phyloP scores from a whole-genome alignment of 1,140 invertebrate species.

The Sitobion miscanthi region DNA sequence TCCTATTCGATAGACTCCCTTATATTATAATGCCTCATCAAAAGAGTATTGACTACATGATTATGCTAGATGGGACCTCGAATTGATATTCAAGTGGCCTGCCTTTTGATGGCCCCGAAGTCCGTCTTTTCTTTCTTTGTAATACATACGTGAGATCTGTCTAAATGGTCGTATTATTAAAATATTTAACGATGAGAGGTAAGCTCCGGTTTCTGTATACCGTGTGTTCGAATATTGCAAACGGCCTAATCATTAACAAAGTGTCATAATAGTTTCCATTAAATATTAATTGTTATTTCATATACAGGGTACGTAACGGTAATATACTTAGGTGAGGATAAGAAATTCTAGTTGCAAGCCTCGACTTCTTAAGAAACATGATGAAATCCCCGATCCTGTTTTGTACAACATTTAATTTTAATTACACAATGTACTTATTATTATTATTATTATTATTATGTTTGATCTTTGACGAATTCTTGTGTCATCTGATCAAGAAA shows the following conservation, averaged over 20 bases:
- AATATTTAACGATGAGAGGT: background rate
- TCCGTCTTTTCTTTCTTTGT: background rate
- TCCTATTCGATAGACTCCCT: no score
- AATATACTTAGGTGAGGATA: background rate
- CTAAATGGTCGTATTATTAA: background rate
- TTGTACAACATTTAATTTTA: no score
- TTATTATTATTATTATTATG: no score
- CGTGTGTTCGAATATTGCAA: background rate
- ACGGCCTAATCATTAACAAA: background rate
- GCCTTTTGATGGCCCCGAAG: background rate
- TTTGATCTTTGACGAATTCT: background rate
- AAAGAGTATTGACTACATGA: background rate
- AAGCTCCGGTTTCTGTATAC: background rate
- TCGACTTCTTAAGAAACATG: background rate
- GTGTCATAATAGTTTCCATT: background rate
- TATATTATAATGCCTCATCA: background rate
- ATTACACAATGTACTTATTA: no score
- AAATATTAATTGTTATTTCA: background rate
- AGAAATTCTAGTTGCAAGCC: background rate
- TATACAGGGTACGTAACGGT: background rate
- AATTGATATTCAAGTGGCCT: background rate
- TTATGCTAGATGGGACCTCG: background rate
- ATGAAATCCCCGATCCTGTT: background rate
- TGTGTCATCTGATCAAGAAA: background rate
- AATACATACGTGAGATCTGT: background rate